Conservation (phyloP, 1,140 invertebrate species). For the Lasioglossum albipes region DNA sequence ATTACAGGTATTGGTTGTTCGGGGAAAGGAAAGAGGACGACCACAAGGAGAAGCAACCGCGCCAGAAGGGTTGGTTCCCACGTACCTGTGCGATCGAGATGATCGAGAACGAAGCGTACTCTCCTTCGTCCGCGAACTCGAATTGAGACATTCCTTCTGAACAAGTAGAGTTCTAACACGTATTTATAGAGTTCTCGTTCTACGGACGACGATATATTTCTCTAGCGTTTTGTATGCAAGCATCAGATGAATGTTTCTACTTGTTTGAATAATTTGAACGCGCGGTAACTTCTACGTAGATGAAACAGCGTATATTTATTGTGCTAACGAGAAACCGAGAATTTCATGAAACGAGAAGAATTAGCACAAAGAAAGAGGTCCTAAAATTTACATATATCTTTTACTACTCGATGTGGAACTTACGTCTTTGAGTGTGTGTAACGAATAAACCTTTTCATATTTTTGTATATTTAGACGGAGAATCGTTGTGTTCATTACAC, state of each 20-base stretch:
- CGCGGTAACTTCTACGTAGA: background rate
- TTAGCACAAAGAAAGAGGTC: background rate
- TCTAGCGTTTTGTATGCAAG: slow-evolving; percentile 16
- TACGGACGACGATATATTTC: slow-evolving; percentile 24
- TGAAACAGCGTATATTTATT: slow-evolving; percentile 8
- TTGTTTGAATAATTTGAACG: slow-evolving; percentile 12
- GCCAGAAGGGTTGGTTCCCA: slow-evolving; percentile 92
- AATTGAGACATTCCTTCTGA: slow-evolving; percentile 48
- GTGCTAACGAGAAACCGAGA: background rate
- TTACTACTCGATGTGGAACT: background rate
- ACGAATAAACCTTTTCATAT: background rate
- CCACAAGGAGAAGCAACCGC: slow-evolving; percentile 56
- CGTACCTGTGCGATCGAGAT: slow-evolving; percentile 85
- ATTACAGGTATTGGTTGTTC: slow-evolving; percentile 90
- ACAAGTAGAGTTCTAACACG: background rate
- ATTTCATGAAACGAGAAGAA: background rate
- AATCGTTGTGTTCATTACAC: background rate
- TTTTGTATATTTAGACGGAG: slow-evolving; percentile 8
- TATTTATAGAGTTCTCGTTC: slow-evolving; percentile 28
- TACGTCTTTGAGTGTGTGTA: background rate
- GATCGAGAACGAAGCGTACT: slow-evolving; percentile 72
- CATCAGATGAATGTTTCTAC: background rate
- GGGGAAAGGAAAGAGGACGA: slow-evolving; percentile 84
- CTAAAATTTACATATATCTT: background rate
- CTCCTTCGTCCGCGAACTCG: slow-evolving; percentile 58